A percentile compares a stretch with the other conserved stretches of the same genome.
Conservation (phyloP, 2,888 invertebrate species). For the Apodemia mormo region DNA sequence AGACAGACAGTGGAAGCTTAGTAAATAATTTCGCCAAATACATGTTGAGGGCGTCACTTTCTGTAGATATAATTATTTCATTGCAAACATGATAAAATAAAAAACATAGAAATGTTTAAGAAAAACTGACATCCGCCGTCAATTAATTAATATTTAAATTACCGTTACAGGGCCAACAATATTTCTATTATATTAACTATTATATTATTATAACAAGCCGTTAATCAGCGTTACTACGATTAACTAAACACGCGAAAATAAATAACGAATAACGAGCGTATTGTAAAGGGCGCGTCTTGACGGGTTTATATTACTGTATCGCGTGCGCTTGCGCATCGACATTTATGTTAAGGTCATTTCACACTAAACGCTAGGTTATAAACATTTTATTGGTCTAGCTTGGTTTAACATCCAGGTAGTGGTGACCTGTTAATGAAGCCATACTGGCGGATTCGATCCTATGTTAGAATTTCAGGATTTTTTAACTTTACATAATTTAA, state of each 20-base stretch:
- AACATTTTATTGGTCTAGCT: not conserved
- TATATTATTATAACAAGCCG: conserved; percentile 10
- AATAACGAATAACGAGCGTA: conserved; percentile 31
- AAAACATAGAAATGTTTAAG: not conserved
- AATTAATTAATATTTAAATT: conserved; percentile 2
- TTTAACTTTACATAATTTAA: no score
- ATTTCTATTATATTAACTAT: conserved; percentile 9
- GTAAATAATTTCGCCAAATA: no score
- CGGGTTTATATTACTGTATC: conserved; percentile 52
- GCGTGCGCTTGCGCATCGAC: conserved; percentile 53
- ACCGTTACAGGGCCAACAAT: not conserved
- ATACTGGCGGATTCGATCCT: no score
- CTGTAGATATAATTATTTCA: not conserved
- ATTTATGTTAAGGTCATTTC: conserved; percentile 31
- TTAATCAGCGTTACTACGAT: conserved; percentile 15
- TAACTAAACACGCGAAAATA: conserved; percentile 29
- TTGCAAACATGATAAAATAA: not conserved
- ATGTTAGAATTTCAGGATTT: no score
- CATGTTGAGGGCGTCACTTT: no score
- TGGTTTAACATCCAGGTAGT: not conserved
- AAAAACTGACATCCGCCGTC: not conserved
- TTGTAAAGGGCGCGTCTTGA: conserved; percentile 53
- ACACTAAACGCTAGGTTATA: conserved; percentile 19
- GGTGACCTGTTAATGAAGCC: not conserved
- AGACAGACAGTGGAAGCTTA: no score